These are phyloP conservation scores for Acanthosepion lycidas DNA, from an alignment of 2,888 invertebrate species.

Conservation along the genomic window DNA sequence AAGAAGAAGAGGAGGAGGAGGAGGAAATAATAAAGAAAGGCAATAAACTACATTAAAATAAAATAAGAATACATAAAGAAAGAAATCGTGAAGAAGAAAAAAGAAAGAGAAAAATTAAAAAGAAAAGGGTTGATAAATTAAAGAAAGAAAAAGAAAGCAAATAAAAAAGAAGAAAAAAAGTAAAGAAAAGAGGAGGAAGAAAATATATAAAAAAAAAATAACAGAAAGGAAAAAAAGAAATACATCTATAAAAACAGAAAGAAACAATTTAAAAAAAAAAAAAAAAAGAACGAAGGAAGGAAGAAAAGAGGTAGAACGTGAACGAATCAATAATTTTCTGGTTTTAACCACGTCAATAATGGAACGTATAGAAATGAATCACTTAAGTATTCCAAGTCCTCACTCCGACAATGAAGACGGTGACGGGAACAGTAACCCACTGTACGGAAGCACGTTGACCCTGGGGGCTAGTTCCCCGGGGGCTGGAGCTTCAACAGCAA, in stretches of 20 bases:
- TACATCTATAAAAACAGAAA: not conserved
- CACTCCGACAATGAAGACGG: conserved; percentile 38
- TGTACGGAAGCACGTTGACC: conserved; percentile 58
- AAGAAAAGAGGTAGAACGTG: not conserved
- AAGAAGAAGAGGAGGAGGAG: too few relatives aligned
- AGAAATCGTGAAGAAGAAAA: not conserved
- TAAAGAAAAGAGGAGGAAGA: too few relatives aligned
- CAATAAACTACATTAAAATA: too few relatives aligned
- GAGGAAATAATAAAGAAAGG: not conserved
- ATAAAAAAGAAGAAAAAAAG: too few relatives aligned
- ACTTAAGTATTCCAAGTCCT: conserved; percentile 48
- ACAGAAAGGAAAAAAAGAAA: not conserved
- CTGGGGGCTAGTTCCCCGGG: conserved; percentile 54
- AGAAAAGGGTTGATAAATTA: not conserved
- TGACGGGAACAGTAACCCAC: conserved; percentile 50
- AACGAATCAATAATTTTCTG: not conserved
- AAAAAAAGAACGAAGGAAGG: not conserved
- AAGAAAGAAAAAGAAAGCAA: too few relatives aligned
- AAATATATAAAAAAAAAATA: not conserved
- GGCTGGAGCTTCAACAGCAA: conserved; percentile 63
- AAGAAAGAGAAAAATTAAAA: not conserved
- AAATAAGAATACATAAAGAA: not conserved
- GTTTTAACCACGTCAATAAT: conserved; percentile 15
- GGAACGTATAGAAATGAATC: conserved; percentile 57
- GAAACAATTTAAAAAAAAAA: not conserved